Evolutionary conservation across 2,113 vertebrate species (phyloP).

Genomic region (Lepus timidus): DNA sequence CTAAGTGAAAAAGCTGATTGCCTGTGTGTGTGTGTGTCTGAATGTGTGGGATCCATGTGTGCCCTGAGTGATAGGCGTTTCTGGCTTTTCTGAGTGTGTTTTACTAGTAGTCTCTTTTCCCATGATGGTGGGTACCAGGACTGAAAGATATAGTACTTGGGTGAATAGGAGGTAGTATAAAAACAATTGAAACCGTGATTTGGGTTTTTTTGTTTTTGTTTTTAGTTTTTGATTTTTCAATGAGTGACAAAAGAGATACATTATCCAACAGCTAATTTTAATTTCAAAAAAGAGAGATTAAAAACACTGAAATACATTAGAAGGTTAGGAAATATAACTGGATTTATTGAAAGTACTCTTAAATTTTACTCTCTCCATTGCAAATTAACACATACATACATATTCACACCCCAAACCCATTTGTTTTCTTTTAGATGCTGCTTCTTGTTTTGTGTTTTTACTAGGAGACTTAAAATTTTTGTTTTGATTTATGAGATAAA

Average conservation of each 20-base stretch:
- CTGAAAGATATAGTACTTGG: constrained; percentile 54
- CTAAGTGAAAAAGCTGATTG: constrained; percentile 66
- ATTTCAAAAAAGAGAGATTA: constrained; percentile 25
- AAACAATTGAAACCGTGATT: constrained; percentile 49
- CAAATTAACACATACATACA: not conserved
- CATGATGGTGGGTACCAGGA: constrained; percentile 65
- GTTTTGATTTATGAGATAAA: constrained; percentile 56
- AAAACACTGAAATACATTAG: constrained; percentile 34
- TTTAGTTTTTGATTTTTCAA: not conserved
- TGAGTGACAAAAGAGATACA: constrained; percentile 39
- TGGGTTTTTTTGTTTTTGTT: not conserved
- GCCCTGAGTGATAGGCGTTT: constrained; percentile 14
- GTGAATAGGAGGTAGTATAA: constrained; percentile 37
- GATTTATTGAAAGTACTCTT: constrained; percentile 66
- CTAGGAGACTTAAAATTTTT: constrained; percentile 37
- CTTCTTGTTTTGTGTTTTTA: constrained; percentile 67
- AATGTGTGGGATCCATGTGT: constrained; percentile 44
- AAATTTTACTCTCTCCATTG: constrained; percentile 60
- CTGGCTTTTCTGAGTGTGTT: constrained; percentile 46
- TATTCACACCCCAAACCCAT: not conserved
- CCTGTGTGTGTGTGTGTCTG: constrained; percentile 49
- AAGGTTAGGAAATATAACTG: constrained; percentile 54
- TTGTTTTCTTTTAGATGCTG: constrained; percentile 41
- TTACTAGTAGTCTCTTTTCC: constrained; percentile 66
- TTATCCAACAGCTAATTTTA: constrained; percentile 49